Evolutionary conservation across 2,113 vertebrate species (phyloP).

Genomic region (Gnathonemus echidnorhynchus): DNA sequence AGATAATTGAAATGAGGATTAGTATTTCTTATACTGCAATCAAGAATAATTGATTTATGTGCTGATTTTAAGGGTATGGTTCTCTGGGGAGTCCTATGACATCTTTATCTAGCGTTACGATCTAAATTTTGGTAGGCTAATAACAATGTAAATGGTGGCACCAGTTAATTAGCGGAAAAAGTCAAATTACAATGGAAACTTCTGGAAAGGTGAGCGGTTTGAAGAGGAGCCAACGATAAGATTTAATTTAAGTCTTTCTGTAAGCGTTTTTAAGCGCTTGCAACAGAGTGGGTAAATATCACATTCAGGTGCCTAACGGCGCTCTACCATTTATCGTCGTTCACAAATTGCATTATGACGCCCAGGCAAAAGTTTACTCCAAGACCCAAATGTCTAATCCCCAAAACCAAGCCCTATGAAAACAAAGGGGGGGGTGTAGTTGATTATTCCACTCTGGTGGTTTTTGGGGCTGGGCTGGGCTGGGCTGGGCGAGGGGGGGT

Average conservation of each 20-base stretch:
- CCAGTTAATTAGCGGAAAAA: neutral
- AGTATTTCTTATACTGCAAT: neutral
- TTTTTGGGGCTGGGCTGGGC: neutral
- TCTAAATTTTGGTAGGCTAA: neutral
- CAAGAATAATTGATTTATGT: neutral
- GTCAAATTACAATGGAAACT: neutral
- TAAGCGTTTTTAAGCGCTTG: neutral
- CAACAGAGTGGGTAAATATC: neutral
- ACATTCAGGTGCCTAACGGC: neutral
- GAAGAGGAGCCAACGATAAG: neutral
- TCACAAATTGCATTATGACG: conserved; percentile 22
- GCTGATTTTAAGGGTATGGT: neutral
- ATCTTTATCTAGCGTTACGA: neutral
- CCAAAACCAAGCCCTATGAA: conserved; percentile 18
- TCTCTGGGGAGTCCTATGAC: neutral
- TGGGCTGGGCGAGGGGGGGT: neutral
- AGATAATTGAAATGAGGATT: neutral
- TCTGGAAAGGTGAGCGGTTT: neutral
- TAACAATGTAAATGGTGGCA: neutral
- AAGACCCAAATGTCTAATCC: conserved; percentile 32
- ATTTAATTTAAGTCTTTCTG: neutral
- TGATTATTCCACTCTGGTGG: conserved; percentile 23
- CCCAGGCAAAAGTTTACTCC: conserved; percentile 25
- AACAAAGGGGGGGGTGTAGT: conserved; percentile 20
- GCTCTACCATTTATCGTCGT: neutral